phyloP scores from a whole-genome alignment of 2,797 vertebrate genomes.

The Halcyon badia region DNA sequence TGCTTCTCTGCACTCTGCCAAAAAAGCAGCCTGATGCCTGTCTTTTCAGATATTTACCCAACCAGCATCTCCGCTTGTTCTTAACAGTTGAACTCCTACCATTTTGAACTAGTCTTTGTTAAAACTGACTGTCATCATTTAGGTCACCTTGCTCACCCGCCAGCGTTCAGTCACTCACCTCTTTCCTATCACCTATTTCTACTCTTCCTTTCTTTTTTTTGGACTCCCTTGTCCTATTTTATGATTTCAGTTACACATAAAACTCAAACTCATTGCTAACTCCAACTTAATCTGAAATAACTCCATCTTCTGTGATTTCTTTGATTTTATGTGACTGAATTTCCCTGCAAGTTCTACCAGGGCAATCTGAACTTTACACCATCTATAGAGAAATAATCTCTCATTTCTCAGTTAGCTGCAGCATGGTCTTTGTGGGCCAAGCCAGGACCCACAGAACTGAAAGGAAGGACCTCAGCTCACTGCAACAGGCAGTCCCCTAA shows the following conservation, averaged over 20 bases:
- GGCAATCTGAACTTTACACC: neutral
- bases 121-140: neutral
- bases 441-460: neutral
- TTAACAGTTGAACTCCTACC: neutral
- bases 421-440: neutral
- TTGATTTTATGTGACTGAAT: neutral
- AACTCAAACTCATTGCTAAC: neutral
- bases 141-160: neutral
- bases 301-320: neutral
- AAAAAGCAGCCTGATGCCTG: neutral
- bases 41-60: neutral
- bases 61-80: neutral
- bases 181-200: neutral
- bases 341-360: neutral
- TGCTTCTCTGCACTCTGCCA: neutral
- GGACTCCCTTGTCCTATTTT: neutral
- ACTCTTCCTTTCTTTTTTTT: neutral
- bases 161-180: neutral
- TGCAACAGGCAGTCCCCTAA: neutral
- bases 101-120: neutral
- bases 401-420: neutral
- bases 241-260: neutral
- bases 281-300: neutral
- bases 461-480: slow-evolving; percentile 29
- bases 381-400: neutral